These are phyloP conservation scores for Tachysurus fulvidraco DNA, from an alignment of 2,113 vertebrate genomes.

Conservation along the genomic window DNA sequence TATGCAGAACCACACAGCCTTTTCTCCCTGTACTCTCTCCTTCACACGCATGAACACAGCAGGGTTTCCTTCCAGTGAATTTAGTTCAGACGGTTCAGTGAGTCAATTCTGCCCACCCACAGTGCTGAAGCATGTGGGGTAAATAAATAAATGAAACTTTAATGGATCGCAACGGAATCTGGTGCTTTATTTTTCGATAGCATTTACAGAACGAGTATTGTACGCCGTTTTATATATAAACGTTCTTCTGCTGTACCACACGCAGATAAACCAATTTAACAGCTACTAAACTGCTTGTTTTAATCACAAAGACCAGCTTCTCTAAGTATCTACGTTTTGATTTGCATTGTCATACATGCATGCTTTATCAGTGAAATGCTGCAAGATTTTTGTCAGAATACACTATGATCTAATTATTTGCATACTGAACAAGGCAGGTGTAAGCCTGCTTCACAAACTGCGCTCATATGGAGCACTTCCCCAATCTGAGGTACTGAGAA, in stretches of 20 bases:
- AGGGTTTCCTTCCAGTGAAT: not conserved
- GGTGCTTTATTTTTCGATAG: not conserved
- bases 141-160: conserved; percentile 9
- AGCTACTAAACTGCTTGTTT: not conserved
- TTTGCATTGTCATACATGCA: not conserved
- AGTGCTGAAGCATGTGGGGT: not conserved
- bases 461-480: not conserved
- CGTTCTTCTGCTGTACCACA: not conserved
- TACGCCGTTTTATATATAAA: not conserved
- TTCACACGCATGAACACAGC: not conserved
- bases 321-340: not conserved
- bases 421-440: not conserved
- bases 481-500: not conserved
- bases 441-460: not conserved
- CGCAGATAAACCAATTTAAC: not conserved
- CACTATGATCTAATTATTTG: not conserved
- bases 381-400: not conserved
- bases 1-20: not conserved
- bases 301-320: not conserved
- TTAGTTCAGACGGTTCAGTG: conserved; percentile 13
- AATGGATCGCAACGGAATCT: not conserved
- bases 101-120: not conserved
- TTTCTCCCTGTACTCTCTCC: not conserved
- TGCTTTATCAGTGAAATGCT: not conserved
- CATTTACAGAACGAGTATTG: not conserved